phyloP scores from a whole-genome alignment of 2,113 vertebrate genomes.

The Crotalus helleri region DNA sequence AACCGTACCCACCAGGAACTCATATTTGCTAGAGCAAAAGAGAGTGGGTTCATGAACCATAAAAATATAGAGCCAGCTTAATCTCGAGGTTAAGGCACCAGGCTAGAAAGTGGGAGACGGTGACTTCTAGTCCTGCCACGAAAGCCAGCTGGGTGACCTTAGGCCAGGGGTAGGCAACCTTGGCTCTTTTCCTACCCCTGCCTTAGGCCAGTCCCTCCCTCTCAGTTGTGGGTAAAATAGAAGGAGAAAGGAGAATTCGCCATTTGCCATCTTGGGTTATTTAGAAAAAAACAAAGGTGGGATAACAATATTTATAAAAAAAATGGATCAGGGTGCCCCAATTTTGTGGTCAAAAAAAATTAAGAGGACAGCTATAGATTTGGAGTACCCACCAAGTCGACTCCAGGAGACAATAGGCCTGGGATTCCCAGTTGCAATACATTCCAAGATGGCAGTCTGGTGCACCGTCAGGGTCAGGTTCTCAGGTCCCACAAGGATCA shows the following conservation, averaged over 20 bases:
- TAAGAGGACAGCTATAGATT: background rate
- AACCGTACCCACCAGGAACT: background rate
- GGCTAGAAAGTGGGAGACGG: no score
- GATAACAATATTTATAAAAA: background rate
- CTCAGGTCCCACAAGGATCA: constrained; percentile 94
- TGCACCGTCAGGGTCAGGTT: constrained; percentile 98
- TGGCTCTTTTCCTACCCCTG: no score
- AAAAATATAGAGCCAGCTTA: no score
- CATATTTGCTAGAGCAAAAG: background rate
- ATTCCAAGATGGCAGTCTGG: constrained; percentile 96
- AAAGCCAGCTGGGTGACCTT: no score
- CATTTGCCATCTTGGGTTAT: background rate
- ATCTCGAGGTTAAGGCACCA: no score
- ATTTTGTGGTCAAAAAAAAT: background rate
- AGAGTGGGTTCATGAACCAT: background rate
- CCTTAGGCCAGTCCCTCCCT: no score
- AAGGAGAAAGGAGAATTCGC: background rate
- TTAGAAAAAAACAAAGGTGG: background rate
- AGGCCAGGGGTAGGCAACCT: no score
- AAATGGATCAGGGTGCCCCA: background rate
- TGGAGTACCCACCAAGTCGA: constrained; percentile 84
- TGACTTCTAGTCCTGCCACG: no score
- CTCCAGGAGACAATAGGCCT: constrained; percentile 99
- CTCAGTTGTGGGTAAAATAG: no score
- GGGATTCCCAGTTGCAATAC: constrained; percentile 95